Evolutionary conservation across 2,797 vertebrate species (phyloP).

Genomic region (Oreonectes daqikongensis): DNA sequence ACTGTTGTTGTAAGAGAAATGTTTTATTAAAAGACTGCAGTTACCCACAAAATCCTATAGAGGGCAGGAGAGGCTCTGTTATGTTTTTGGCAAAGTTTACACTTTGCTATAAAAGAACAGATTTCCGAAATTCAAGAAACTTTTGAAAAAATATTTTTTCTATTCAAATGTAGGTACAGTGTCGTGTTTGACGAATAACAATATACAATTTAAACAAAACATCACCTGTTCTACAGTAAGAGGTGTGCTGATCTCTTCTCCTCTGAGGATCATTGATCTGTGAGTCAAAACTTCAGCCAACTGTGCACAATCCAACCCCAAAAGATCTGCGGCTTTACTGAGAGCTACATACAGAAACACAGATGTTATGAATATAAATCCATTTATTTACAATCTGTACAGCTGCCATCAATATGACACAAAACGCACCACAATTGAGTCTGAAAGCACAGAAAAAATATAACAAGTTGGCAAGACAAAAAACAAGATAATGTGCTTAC

Average conservation of each 20-base stretch:
- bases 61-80: background rate
- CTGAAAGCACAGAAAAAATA: background rate
- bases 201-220: background rate
- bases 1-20: background rate
- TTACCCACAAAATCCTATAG: conserved; percentile 17
- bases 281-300: conserved; percentile 92
- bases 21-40: background rate
- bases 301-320: conserved; percentile 89
- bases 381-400: background rate
- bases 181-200: background rate
- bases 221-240: conserved; percentile 92
- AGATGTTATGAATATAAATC: background rate
- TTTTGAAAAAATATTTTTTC: background rate
- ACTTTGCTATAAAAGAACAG: too few species aligned
- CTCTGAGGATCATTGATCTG: conserved; percentile 95
- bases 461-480: background rate
- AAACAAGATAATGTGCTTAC: conserved; percentile 65
- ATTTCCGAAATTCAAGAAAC: background rate
- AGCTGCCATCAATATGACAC: background rate
- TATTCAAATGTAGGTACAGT: background rate
- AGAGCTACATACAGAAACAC: conserved; percentile 76
- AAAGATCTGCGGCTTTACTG: conserved; percentile 84
- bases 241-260: conserved; percentile 95
- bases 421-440: too few species aligned
- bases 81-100: background rate